Percentiles rank a stretch among this genome's conserved stretches.
Conservation (phyloP, 2,888 invertebrate genomes). For the Drosophila nr. perissopoda region DNA sequence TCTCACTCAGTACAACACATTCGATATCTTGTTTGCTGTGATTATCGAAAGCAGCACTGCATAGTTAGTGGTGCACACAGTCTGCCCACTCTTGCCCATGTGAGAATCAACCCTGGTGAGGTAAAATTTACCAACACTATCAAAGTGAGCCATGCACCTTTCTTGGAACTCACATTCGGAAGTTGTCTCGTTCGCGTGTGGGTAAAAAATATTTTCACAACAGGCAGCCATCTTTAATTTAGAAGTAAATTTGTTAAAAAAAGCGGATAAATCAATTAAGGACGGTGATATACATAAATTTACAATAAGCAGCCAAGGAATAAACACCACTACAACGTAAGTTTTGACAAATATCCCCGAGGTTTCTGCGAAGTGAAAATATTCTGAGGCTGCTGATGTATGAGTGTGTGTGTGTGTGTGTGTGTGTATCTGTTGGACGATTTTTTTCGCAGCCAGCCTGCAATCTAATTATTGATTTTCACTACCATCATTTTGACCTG, state of each 20-base stretch:
- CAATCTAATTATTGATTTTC: slow-evolving; percentile 67
- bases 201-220: slow-evolving; percentile 40
- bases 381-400: slow-evolving; percentile 18
- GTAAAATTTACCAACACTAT: slow-evolving; percentile 1
- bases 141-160: slow-evolving; percentile 32
- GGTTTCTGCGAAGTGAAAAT: slow-evolving; percentile 27
- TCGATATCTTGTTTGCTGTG: background rate
- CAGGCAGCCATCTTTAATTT: slow-evolving; percentile 47
- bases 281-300: background rate
- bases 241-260: slow-evolving; percentile 11
- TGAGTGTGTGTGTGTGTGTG: background rate
- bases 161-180: slow-evolving; percentile 34
- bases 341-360: slow-evolving; percentile 16
- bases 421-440: slow-evolving; percentile 64
- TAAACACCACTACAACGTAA: slow-evolving; percentile 36
- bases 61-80: background rate
- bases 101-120: slow-evolving; percentile 28
- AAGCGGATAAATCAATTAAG: slow-evolving; percentile 14
- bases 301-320: slow-evolving; percentile 1
- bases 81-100: slow-evolving; percentile 10
- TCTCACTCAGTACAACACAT: background rate
- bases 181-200: slow-evolving; percentile 51
- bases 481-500: background rate
- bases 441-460: slow-evolving; percentile 24
- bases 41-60: slow-evolving; percentile 1